These are phyloP conservation scores for Acleris literana DNA, from an alignment of 2,888 invertebrate genomes.

Conservation along the genomic window DNA sequence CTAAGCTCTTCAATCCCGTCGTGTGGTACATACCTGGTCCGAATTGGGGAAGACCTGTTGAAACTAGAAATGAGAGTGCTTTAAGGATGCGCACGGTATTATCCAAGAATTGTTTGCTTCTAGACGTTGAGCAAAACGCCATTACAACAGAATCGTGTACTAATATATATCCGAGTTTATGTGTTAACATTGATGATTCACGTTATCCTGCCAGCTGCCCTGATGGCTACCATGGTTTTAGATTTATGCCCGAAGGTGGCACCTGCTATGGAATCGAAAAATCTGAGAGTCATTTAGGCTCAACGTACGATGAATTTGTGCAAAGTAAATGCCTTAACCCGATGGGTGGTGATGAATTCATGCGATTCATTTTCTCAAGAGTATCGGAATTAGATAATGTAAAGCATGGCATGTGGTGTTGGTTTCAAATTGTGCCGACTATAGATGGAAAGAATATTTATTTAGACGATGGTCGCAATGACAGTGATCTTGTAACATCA, in stretches of 20 bases:
- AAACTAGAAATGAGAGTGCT: constrained; percentile 42
- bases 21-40: constrained; percentile 78
- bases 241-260: constrained; percentile 62
- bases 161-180: constrained; percentile 63
- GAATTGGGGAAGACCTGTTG: constrained; percentile 61
- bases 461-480: background rate
- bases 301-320: constrained; percentile 58
- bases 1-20: constrained; percentile 68
- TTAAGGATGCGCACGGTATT: constrained; percentile 49
- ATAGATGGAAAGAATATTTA: constrained; percentile 1
- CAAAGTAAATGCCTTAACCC: constrained; percentile 57
- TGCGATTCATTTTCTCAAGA: constrained; percentile 65
- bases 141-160: constrained; percentile 61
- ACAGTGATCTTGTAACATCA: background rate
- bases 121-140: constrained; percentile 55
- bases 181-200: constrained; percentile 67
- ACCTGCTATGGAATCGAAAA: constrained; percentile 69
- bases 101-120: constrained; percentile 62
- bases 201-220: constrained; percentile 67
- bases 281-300: constrained; percentile 46
- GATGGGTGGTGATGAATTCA: constrained; percentile 55
- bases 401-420: constrained; percentile 61
- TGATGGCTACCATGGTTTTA: constrained; percentile 63
- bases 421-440: constrained; percentile 52
- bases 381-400: constrained; percentile 55